Conservation (phyloP, 2,113 vertebrate genomes). For the Natator depressus region DNA sequence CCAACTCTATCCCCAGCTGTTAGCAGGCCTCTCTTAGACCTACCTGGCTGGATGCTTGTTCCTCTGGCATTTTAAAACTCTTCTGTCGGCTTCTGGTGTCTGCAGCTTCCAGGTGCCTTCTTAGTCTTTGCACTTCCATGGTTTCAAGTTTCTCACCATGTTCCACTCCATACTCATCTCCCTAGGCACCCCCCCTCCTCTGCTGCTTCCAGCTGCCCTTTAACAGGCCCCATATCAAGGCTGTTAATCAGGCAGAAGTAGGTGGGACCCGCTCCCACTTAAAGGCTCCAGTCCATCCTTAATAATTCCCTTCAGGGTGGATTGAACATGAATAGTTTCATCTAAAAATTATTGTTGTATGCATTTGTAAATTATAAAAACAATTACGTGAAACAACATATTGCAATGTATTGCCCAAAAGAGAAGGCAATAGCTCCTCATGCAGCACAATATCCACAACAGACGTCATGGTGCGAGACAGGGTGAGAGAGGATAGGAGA, state of each 20-base stretch:
- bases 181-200: not conserved
- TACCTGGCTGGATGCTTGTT: no score
- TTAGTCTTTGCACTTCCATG: no score
- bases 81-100: no score
- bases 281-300: not conserved
- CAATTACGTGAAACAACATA: not conserved
- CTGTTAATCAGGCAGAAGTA: not conserved
- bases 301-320: fast-evolving
- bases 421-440: not conserved
- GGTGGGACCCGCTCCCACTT: not conserved
- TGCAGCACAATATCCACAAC: not conserved
- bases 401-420: not conserved
- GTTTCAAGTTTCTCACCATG: no score
- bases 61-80: no score
- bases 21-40: no score
- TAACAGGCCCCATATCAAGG: not conserved
- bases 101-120: no score
- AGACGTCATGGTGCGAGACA: not conserved
- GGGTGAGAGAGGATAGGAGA: not conserved
- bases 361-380: not conserved
- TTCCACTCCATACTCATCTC: no score
- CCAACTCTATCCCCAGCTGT: no score
- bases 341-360: not conserved
- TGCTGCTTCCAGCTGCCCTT: not conserved
- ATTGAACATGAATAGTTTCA: not conserved